Percentiles rank a stretch among this genome's conserved stretches.
phyloP scores from a whole-genome alignment of 2,113 vertebrate genomes.

The Nycticebus coucang region DNA sequence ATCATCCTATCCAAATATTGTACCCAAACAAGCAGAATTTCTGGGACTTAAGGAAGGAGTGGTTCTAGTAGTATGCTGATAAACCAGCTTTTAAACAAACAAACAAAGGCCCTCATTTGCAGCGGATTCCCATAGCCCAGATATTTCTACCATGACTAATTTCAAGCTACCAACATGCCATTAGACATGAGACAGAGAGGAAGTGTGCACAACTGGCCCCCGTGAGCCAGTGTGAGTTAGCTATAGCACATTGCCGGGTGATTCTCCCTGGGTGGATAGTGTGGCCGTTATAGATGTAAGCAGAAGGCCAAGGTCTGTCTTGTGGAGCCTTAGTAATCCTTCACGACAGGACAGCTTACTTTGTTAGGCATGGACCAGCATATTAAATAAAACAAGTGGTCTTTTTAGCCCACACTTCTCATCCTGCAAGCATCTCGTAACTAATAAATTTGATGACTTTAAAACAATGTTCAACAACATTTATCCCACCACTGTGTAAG shows the following conservation, averaged over 20 bases:
- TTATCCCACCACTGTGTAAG: not conserved
- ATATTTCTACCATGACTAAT: not conserved
- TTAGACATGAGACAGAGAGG: not conserved
- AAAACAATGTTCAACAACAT: not conserved
- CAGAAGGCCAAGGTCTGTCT: not conserved
- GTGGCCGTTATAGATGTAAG: not conserved
- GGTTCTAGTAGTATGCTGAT: not conserved
- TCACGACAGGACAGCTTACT: not conserved
- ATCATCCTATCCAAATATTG: not conserved
- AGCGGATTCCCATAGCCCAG: not conserved
- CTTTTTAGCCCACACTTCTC: not conserved
- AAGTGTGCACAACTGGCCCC: not conserved
- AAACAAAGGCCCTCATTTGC: not conserved
- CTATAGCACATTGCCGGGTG: not conserved
- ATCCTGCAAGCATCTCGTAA: not conserved
- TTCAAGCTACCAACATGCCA: not conserved
- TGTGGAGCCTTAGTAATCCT: not conserved
- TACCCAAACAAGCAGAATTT: not conserved
- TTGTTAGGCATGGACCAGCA: not conserved
- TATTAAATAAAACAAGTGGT: not conserved
- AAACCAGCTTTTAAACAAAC: not conserved
- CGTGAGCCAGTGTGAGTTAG: not conserved
- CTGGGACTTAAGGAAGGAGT: not conserved
- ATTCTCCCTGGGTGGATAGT: not conserved
- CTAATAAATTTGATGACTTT: not conserved